Conservation (phyloP, 1,140 invertebrate genomes). For the Zaprionus davidi region DNA sequence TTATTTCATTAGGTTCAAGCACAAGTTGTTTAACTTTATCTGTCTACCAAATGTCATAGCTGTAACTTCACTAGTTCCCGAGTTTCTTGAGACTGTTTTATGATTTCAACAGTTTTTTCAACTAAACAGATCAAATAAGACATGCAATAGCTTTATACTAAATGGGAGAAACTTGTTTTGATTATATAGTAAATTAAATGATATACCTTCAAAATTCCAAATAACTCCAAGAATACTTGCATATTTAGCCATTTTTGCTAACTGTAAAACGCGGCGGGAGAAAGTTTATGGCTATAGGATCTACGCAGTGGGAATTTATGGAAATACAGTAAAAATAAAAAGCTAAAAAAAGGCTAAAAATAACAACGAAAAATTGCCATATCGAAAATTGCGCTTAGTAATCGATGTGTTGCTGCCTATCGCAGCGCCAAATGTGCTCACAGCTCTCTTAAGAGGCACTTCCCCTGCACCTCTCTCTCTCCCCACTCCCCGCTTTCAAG, state of each 20-base stretch:
- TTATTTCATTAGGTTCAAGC: neutral
- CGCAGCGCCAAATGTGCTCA: slow-evolving; percentile 38
- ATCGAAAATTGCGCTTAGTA: slow-evolving; percentile 46
- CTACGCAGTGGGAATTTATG: slow-evolving; percentile 25
- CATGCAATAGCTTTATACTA: neutral
- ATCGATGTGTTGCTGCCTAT: slow-evolving; percentile 41
- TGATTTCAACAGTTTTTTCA: neutral
- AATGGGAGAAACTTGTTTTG: neutral
- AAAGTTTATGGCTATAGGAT: slow-evolving; percentile 23
- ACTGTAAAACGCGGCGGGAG: slow-evolving; percentile 17
- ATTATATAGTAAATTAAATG: neutral
- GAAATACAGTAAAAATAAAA: slow-evolving; percentile 9
- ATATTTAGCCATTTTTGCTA: neutral
- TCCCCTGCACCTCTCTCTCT: neutral
- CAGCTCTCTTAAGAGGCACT: slow-evolving; percentile 8
- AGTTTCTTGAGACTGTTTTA: neutral
- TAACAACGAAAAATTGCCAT: slow-evolving; percentile 29
- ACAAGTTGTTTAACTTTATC: neutral
- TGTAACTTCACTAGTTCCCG: neutral
- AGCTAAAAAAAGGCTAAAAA: slow-evolving; percentile 13
- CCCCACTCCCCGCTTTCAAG: neutral
- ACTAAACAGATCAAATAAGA: neutral
- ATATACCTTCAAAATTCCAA: neutral
- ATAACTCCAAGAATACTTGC: neutral
- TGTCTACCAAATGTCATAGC: neutral